These are phyloP conservation scores for Phodopus roborovskii DNA, from an alignment of 2,113 vertebrate species.

Conservation along the genomic window DNA sequence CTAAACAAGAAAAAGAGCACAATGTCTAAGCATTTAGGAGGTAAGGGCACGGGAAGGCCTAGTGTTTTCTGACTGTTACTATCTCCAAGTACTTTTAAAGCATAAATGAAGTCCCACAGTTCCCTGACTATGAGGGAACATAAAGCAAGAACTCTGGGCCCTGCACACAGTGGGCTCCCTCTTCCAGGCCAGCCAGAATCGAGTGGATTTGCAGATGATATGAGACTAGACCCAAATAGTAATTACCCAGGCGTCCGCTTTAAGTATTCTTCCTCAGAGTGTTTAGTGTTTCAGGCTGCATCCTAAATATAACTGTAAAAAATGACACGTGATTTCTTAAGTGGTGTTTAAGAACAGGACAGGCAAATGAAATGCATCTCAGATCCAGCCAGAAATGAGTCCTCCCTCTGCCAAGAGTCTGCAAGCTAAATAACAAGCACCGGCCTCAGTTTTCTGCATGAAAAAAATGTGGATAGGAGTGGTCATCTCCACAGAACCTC, in stretches of 20 bases:
- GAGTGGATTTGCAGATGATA: background rate
- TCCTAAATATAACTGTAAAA: conserved; percentile 69
- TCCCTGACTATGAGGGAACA: background rate
- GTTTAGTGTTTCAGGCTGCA: conserved; percentile 18
- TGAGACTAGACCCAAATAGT: background rate
- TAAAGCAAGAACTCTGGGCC: background rate
- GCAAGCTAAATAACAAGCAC: background rate
- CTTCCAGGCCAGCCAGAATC: conserved; percentile 29
- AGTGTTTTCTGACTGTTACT: background rate
- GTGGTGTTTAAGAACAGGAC: conserved; percentile 58
- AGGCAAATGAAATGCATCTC: conserved; percentile 54
- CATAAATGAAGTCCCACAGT: background rate
- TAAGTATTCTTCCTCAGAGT: background rate
- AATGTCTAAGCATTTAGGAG: background rate
- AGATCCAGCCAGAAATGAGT: background rate
- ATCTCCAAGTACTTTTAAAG: background rate
- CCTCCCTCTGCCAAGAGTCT: background rate
- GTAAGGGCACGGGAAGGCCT: background rate
- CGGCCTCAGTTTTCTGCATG: background rate
- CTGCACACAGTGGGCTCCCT: background rate
- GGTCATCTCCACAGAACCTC: background rate
- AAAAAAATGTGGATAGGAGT: background rate
- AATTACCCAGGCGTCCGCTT: conserved; percentile 31
- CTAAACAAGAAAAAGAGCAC: background rate
- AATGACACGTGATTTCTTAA: conserved; percentile 13